Evolutionary conservation across 30 jellyfish, hydroid and myxozoan species (phyloP).

Genomic region (Turritopsis dohrnii): DNA sequence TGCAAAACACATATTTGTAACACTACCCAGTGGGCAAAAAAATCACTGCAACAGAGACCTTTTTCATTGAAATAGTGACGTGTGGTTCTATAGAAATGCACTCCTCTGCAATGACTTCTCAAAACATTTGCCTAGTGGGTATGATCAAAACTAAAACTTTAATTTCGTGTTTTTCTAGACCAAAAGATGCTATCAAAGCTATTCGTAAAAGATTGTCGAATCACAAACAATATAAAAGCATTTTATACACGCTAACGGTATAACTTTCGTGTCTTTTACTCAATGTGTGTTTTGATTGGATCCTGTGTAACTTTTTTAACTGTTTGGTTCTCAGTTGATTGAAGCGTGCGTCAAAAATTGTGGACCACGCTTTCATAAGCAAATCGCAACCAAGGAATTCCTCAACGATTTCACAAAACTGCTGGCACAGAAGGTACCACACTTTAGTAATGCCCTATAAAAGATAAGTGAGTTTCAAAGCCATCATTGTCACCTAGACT

Average conservation of each 20-base stretch:
- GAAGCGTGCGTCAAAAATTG: conserved; percentile 93
- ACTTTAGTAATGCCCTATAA: not conserved
- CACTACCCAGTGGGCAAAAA: no score
- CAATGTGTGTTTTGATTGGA: not conserved
- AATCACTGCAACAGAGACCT: no score
- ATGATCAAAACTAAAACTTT: no score
- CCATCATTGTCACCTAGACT: not conserved
- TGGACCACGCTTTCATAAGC: conserved; percentile 77
- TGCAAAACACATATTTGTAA: no score
- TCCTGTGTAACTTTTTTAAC: not conserved
- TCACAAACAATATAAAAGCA: conserved; percentile 61
- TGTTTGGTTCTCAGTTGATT: not conserved
- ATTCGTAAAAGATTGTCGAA: conserved; percentile 56
- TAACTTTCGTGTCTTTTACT: conserved; percentile 12
- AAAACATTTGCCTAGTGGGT: no score
- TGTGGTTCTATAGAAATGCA: no score
- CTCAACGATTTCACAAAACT: conserved; percentile 70
- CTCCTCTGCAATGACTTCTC: no score
- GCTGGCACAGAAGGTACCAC: conserved; percentile 50
- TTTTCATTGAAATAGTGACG: no score
- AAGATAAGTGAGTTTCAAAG: not conserved
- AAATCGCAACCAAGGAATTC: conserved; percentile 68
- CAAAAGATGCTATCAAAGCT: conserved; percentile 93
- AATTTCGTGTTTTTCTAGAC: conserved; percentile 43
- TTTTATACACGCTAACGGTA: conserved; percentile 81